Evolutionary conservation across 1,140 invertebrate genomes (phyloP).

Genomic region (Drosophila orena): DNA sequence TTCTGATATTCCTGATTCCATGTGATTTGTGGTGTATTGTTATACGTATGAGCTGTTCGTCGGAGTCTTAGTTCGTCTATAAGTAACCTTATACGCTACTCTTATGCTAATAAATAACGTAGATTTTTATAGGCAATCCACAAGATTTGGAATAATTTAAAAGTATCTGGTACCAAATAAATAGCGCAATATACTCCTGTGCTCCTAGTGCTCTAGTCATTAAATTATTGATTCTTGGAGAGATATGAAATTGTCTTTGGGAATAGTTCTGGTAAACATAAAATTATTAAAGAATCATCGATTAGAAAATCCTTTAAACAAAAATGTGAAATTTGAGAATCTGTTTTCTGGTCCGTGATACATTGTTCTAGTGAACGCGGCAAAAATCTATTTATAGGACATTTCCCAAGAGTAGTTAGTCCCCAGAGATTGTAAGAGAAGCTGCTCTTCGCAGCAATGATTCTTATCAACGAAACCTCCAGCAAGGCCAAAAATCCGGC

Average conservation of each 20-base stretch:
- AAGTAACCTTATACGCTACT: slow-evolving; percentile 43
- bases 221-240: not conserved
- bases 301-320: too few relatives aligned
- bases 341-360: too few relatives aligned
- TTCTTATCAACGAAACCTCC: slow-evolving; percentile 68
- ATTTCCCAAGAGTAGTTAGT: slow-evolving; percentile 9
- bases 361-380: not conserved
- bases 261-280: too few relatives aligned
- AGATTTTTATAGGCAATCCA: slow-evolving; percentile 41
- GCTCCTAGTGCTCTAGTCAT: slow-evolving; percentile 11
- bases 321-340: too few relatives aligned
- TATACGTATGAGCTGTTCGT: slow-evolving; percentile 40
- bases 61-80: slow-evolving; percentile 51
- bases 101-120: slow-evolving; percentile 43
- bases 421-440: slow-evolving; percentile 13
- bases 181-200: slow-evolving; percentile 14
- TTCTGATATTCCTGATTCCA: slow-evolving; percentile 60
- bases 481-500: slow-evolving; percentile 62
- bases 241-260: not conserved
- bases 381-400: slow-evolving; percentile 12
- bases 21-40: slow-evolving; percentile 65
- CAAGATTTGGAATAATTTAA: slow-evolving; percentile 5
- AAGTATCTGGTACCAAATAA: slow-evolving; percentile 12
- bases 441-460: slow-evolving; percentile 36
- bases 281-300: too few relatives aligned